phyloP scores from a whole-genome alignment of 2,888 invertebrate species.

The Spisula solida region DNA sequence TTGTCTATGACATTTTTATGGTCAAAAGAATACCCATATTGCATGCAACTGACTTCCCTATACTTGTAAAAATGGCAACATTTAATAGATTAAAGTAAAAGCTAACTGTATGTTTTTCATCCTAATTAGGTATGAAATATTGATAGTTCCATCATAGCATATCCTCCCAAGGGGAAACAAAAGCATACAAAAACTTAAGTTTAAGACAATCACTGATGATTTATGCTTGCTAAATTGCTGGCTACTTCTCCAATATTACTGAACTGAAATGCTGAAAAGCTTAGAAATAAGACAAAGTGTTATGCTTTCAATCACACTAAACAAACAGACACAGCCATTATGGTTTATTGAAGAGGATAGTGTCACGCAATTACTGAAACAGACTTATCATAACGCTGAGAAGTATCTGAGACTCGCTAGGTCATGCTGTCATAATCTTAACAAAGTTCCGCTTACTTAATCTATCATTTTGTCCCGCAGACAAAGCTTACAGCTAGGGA shows the following conservation, averaged over 20 bases:
- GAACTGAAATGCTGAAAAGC: not conserved
- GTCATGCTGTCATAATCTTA: not conserved
- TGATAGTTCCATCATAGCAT: not conserved
- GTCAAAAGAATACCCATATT: not conserved
- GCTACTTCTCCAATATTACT: not conserved
- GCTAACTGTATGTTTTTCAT: not conserved
- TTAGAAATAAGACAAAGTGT: slow-evolving; percentile 2
- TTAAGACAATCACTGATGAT: not conserved
- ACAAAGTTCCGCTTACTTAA: not conserved
- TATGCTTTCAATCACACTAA: slow-evolving; percentile 8
- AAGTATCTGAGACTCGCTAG: not conserved
- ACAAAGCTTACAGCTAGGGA: not conserved
- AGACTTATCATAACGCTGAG: not conserved
- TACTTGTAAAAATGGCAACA: not conserved
- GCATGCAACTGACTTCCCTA: not conserved
- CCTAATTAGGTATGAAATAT: not conserved
- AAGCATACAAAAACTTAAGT: not conserved
- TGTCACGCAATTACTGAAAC: slow-evolving; percentile 3
- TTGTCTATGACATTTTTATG: not conserved
- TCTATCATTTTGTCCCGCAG: slow-evolving; percentile 3
- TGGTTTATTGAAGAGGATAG: not conserved
- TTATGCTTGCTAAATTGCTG: not conserved
- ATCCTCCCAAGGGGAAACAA: not conserved
- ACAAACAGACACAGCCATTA: not conserved
- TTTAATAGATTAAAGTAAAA: slow-evolving; percentile 3